These are phyloP conservation scores for Drosophila rhopaloa DNA, from an alignment of 1,140 invertebrate genomes.

Conservation along the genomic window DNA sequence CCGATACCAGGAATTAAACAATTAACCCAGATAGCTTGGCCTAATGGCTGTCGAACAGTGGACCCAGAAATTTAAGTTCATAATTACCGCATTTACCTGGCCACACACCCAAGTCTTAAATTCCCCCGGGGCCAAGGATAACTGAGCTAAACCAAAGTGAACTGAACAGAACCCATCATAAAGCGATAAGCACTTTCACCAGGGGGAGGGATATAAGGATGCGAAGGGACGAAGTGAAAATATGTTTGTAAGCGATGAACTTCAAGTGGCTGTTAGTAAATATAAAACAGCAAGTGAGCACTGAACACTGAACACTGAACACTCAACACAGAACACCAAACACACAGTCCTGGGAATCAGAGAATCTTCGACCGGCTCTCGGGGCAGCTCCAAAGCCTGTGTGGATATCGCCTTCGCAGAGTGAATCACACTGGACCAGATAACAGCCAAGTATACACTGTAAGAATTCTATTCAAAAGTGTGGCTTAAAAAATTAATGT, in stretches of 20 bases:
- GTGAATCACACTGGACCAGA: slow-evolving; percentile 19
- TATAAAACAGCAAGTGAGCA: slow-evolving; percentile 55
- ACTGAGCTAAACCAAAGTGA: slow-evolving; percentile 13
- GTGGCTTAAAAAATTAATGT: background rate
- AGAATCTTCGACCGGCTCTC: slow-evolving; percentile 26
- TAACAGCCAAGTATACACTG: slow-evolving; percentile 13
- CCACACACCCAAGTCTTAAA: slow-evolving; percentile 21
- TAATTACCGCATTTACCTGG: slow-evolving; percentile 33
- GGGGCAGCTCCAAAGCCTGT: slow-evolving; percentile 16
- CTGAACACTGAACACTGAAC: slow-evolving; percentile 18
- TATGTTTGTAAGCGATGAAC: slow-evolving; percentile 64
- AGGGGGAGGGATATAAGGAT: slow-evolving; percentile 2
- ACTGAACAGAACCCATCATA: slow-evolving; percentile 37
- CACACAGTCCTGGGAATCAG: slow-evolving; percentile 20
- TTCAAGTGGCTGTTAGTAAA: slow-evolving; percentile 70
- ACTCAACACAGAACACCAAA: slow-evolving; percentile 1
- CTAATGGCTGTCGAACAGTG: slow-evolving; percentile 13
- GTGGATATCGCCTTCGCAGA: slow-evolving; percentile 20
- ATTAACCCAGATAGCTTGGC: slow-evolving; percentile 21
- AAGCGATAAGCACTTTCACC: slow-evolving; percentile 65
- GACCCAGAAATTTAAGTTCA: slow-evolving; percentile 14
- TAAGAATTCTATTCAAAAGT: background rate
- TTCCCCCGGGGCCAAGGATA: slow-evolving; percentile 18
- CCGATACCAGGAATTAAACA: slow-evolving; percentile 17
- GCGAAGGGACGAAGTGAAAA: slow-evolving; percentile 41